phyloP scores from a whole-genome alignment of 2,797 vertebrate genomes.

The Leucoraja ocellata region DNA sequence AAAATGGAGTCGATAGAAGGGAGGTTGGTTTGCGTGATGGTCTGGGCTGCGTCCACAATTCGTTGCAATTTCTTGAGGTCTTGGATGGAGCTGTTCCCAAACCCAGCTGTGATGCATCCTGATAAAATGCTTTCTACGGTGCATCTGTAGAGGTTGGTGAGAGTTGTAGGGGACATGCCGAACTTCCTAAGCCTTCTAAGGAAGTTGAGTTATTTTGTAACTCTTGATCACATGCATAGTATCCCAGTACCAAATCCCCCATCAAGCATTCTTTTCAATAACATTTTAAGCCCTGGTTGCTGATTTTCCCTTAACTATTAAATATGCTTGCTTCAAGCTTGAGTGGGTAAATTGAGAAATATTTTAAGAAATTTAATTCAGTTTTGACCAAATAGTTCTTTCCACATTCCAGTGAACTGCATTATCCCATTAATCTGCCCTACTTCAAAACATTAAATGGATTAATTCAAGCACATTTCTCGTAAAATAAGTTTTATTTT shows the following conservation, averaged over 20 bases:
- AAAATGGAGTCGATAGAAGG: no score
- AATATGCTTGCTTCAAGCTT: background rate
- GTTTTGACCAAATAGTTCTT: background rate
- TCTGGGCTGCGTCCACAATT: no score
- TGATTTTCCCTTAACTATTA: background rate
- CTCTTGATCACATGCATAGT: background rate
- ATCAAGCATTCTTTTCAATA: background rate
- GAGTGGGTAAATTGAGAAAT: background rate
- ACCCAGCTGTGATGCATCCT: no score
- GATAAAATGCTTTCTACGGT: no score
- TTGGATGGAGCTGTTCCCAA: no score
- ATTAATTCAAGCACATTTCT: conserved; percentile 8
- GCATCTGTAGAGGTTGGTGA: no score
- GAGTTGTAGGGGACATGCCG: no score
- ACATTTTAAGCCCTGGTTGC: background rate
- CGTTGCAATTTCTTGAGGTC: no score
- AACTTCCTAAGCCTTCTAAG: no score
- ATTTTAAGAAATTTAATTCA: background rate
- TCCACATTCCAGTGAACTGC: background rate
- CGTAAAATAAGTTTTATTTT: no score
- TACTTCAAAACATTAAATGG: conserved; percentile 1
- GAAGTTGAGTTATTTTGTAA: background rate
- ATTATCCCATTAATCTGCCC: background rate
- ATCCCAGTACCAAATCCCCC: background rate
- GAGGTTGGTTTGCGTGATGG: no score